A percentile compares a stretch with the other conserved stretches of the same genome.
phyloP scores from a whole-genome alignment of 2,797 vertebrate genomes.

The Lepus townsendii region DNA sequence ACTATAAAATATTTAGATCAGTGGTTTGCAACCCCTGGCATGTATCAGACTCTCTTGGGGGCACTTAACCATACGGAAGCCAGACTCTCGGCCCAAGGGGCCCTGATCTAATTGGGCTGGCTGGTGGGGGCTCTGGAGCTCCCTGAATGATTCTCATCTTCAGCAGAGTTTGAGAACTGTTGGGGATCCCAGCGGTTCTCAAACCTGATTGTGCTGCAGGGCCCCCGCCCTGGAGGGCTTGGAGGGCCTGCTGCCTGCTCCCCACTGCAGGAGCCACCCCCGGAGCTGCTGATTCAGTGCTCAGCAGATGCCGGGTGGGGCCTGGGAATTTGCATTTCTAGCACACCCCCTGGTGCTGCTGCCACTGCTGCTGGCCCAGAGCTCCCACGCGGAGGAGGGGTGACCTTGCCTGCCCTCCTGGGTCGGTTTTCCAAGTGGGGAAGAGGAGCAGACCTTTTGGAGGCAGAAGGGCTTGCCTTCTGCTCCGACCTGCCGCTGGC shows the following conservation, averaged over 20 bases:
- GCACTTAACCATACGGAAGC: not conserved
- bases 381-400: not conserved
- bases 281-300: not conserved
- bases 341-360: not conserved
- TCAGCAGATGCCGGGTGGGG: not conserved
- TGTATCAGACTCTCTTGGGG: slow-evolving; percentile 27
- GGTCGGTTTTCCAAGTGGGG: not conserved
- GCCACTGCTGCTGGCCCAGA: not conserved
- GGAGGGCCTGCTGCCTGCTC: not conserved
- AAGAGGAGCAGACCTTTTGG: not conserved
- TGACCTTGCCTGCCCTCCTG: not conserved
- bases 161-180: slow-evolving; percentile 8
- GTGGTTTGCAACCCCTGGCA: not conserved
- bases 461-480: not conserved
- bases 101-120: slow-evolving; percentile 50
- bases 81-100: not conserved
- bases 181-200: not conserved
- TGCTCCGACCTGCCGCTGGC: not conserved
- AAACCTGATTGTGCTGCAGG: not conserved
- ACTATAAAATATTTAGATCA: slow-evolving; percentile 69
- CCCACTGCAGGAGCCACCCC: not conserved
- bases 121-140: not conserved
- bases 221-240: not conserved
- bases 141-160: not conserved
- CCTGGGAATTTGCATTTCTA: not conserved